Conservation (phyloP, 2,113 vertebrate species). For the Chrysochloris asiatica region DNA sequence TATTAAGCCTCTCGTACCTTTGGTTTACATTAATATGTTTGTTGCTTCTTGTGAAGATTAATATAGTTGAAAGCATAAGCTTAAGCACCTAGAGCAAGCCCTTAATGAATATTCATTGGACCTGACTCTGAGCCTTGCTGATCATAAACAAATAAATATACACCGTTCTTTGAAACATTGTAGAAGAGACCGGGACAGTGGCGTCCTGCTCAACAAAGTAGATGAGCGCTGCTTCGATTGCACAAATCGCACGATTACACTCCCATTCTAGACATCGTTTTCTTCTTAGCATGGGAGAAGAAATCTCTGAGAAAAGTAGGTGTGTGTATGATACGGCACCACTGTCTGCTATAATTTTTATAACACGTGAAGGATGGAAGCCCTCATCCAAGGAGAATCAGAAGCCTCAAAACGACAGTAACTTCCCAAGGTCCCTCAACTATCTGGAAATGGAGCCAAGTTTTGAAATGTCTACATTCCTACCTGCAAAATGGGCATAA, state of each 20-base stretch:
- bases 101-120: background rate
- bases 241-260: background rate
- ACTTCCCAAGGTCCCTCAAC: background rate
- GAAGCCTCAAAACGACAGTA: background rate
- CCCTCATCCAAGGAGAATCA: background rate
- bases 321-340: background rate
- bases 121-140: background rate
- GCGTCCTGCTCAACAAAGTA: background rate
- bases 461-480: background rate
- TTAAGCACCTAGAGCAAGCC: background rate
- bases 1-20: background rate
- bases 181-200: background rate
- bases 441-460: background rate
- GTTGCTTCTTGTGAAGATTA: background rate
- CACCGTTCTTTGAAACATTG: background rate
- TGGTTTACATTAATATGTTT: slow-evolving; percentile 20
- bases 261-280: background rate
- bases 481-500: background rate
- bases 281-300: background rate
- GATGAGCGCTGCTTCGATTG: background rate
- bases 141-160: background rate
- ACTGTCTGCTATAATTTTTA: background rate
- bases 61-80: background rate
- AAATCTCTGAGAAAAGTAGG: background rate
- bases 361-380: background rate